Evolutionary conservation across 1,140 invertebrate species (phyloP).

Genomic region (Vanessa atalanta): DNA sequence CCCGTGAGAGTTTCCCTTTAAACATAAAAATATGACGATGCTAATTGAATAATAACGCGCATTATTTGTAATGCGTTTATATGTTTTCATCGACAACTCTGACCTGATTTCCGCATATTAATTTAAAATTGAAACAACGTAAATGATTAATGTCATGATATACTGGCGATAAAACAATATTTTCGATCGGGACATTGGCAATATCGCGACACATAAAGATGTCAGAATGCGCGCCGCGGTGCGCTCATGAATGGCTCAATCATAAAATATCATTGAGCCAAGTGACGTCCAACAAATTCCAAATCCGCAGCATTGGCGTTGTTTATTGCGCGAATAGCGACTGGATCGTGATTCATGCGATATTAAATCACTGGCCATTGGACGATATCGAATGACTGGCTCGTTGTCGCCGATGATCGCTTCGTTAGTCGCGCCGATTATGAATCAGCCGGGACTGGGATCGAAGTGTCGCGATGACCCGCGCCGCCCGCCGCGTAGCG

Average conservation of each 20-base stretch:
- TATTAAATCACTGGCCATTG: conserved; percentile 34
- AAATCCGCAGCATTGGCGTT: conserved; percentile 24
- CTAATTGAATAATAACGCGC: background rate
- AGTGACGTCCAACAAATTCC: conserved; percentile 40
- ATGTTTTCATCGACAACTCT: background rate
- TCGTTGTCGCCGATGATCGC: conserved; percentile 16
- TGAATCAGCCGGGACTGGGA: conserved; percentile 15
- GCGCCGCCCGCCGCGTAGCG: too few relatives aligned
- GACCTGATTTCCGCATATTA: conserved; percentile 22
- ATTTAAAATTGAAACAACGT: conserved; percentile 34
- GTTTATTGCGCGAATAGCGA: conserved; percentile 24
- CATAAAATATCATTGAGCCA: conserved; percentile 44
- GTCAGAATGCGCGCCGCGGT: conserved; percentile 41
- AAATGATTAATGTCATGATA: conserved; percentile 26
- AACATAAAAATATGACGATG: background rate
- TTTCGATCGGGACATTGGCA: conserved; percentile 38
- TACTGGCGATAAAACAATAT: conserved; percentile 36
- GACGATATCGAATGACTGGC: conserved; percentile 24
- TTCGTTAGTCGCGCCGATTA: conserved; percentile 21
- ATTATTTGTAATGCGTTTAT: background rate
- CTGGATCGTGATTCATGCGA: conserved; percentile 29
- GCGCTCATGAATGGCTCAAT: conserved; percentile 43
- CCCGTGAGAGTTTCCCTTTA: too few relatives aligned
- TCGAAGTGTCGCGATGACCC: background rate
- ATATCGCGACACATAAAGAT: conserved; percentile 44